Evolutionary conservation across 2,113 vertebrate species (phyloP), one percentile per base, ranked within the genome.

Genomic region (Myodes glareolus): DNA sequence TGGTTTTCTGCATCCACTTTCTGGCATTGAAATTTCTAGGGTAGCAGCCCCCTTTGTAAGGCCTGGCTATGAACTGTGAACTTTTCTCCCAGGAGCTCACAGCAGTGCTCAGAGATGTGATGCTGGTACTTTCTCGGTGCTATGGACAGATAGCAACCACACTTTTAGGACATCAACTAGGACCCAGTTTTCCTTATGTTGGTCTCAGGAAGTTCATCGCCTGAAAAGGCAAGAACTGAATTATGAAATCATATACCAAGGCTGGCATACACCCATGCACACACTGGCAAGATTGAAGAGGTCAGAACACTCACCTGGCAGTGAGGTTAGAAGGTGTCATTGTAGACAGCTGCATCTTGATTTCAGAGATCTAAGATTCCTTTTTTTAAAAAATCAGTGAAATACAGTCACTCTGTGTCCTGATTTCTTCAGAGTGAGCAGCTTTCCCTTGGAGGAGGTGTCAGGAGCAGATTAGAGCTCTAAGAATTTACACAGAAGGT

Each of bases 201-300:
- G n/a, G 47, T 63, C 47, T 76, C 55, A 67, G 25, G 8, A 76
- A 29, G 1, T 17, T 65, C 77, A 9, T 87, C 21, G 17, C 33
- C 63, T 42, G 11, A 63, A 76, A 84, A 88, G n/a, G 14, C 36
- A 72, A 67, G 16, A 11, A 67, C 5, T 55, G 81, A 4, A 4
- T 58, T 76, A 17, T 25, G 5, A 17, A 42, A 2, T 70, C 47
- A 21, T 14, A 0, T 55, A 36, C 42, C 14, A 72, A 39, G 45
- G 50, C 10, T 39, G 10, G n/a, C 14, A 36, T 5, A 29, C 0
- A 0, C 21, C 65, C 76, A 75, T 4, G 5, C 6, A 7, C 3
- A 16, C 45, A 13, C 4, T n/a, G 19, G 17, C 47, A 39, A 23
- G 7, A 68, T 10, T 1, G 33, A 2, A 14, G 7, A 0, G 1